Base-by-base conservation (phyloP, 2,797 vertebrate species). In the Molothrus aeneus region DNA sequence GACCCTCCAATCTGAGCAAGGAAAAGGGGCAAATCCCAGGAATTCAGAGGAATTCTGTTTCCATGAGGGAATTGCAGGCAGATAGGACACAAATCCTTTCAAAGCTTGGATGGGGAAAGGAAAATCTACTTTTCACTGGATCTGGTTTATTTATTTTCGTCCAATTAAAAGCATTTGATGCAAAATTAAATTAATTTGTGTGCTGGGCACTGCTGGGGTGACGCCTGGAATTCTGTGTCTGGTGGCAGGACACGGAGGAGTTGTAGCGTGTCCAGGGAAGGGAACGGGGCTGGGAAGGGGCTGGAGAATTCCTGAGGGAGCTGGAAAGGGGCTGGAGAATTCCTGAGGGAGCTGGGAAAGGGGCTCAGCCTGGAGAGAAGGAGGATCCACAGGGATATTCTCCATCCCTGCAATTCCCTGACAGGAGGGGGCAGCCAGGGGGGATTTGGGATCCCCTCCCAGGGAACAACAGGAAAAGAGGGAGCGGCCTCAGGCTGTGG, bases 81-180 rank as follows among this genome's bases (percentile, higher is more conserved):
- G 38, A n/a, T 8, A 32, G 38, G 40, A 42, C 18, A 31, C 9
- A 13, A 13, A 29, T 77, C 38, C 26, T 5, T 9, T 7, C 21
- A 13, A 68, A 45, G 13, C 6, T 4, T 14, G 53, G 11, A 17
- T 18, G 29, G 31, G 16, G 7, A 47, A 78, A 73, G 20, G 24
- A 34, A 34, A 80, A 59, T 7, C 5, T 4, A 3, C 7, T 78
- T 61, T 17, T 2, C 8, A 4, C 0, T 0, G 29, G 13, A 71
- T 17, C 5, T 17, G 3, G 8, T 24, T 45, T 0, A 0, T 17
- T 70, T 36, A 0, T 38, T 17, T 6, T 7, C 21, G 11, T 15
- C 9, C 9, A 7, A 26, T 26, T 32, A 36, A 71, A 66, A n/a
- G 4, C 1, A 1, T 9, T 32, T 12, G 7, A 26, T 29, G 7